Conservation (phyloP, 2,888 invertebrate genomes). For the Ferdinandea cuprea region DNA sequence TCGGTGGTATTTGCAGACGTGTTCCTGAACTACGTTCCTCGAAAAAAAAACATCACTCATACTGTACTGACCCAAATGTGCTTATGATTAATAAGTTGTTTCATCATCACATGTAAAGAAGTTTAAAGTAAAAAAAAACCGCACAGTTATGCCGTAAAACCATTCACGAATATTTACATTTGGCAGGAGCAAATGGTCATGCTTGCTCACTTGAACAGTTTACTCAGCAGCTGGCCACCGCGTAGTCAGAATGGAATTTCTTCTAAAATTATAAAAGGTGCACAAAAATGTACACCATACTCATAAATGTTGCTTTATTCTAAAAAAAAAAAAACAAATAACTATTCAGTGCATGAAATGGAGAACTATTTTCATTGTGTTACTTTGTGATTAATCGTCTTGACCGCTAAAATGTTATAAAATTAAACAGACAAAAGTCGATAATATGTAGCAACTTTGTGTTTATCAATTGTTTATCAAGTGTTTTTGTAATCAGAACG, state of each 20-base stretch:
- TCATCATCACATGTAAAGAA: too few species aligned
- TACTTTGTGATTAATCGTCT: neutral
- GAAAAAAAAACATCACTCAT: too few species aligned
- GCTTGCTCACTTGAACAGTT: conserved; percentile 17
- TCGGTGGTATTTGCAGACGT: too few species aligned
- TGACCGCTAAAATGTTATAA: neutral
- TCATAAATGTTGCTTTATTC: neutral
- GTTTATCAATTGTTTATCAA: conserved; percentile 40
- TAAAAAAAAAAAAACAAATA: neutral
- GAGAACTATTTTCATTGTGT: conserved; percentile 11
- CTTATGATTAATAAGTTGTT: too few species aligned
- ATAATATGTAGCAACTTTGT: conserved; percentile 11
- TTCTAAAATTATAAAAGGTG: neutral
- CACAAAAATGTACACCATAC: neutral
- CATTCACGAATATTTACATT: conserved; percentile 1
- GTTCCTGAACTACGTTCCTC: too few species aligned
- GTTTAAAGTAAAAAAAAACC: neutral
- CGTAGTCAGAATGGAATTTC: neutral
- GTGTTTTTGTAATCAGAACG: conserved; percentile 15
- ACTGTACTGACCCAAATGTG: too few species aligned
- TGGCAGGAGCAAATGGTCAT: conserved; percentile 16
- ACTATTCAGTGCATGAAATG: conserved; percentile 35
- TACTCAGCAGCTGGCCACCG: neutral
- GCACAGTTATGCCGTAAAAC: neutral
- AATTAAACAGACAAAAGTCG: conserved; percentile 21